Evolutionary conservation across 1,140 invertebrate species (phyloP), one percentile per base, ranked within the genome.

Genomic region (Zaprionus davidi): DNA sequence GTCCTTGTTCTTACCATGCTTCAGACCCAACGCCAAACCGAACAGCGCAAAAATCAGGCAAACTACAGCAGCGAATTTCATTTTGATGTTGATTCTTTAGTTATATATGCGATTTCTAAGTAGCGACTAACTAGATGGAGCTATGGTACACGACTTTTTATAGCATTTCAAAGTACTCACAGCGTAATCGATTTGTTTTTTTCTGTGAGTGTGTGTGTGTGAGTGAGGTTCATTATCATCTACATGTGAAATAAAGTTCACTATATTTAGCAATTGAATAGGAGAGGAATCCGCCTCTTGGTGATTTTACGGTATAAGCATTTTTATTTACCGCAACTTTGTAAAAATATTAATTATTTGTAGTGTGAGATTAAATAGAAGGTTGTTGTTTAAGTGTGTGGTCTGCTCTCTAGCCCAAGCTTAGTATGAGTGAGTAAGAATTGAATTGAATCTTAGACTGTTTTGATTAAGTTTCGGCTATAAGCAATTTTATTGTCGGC

Each of bases 61-160:
- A 51, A 88, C 9, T 4, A 65, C 36, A 7, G 84, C 65, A 22
- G 73, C 24, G 53, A 81, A 83, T 69, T 88, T 87, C 84, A 87
- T 87, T 38, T 20, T 77, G 28, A 67, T 20, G 17, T 26, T 62
- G 11, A 49, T 49, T 24, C 41, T 55, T 12, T 13, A 15, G 31
- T 26, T 65, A 5, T 64, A 38, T 67, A 28, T 53, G 12, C 28
- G 60, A 56, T 57, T 70, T 66, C 24, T 53, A 24, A 41, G 28
- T 11, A 57, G 34, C 67, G 68, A 83, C 81, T 83, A 84, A 76
- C 57, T 64, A 2, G 9, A 68, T 60, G 41, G 36, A 3, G 17
- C 53, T 20, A 53, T 51, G 17, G 6, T 17, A 6, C 68, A 13
- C 55, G 38, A n/a, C 36, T 28, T 36, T 83, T 81, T 83, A 83